Evolutionary conservation across 2,113 vertebrate species (phyloP).

Genomic region (Lepisosteus oculatus): DNA sequence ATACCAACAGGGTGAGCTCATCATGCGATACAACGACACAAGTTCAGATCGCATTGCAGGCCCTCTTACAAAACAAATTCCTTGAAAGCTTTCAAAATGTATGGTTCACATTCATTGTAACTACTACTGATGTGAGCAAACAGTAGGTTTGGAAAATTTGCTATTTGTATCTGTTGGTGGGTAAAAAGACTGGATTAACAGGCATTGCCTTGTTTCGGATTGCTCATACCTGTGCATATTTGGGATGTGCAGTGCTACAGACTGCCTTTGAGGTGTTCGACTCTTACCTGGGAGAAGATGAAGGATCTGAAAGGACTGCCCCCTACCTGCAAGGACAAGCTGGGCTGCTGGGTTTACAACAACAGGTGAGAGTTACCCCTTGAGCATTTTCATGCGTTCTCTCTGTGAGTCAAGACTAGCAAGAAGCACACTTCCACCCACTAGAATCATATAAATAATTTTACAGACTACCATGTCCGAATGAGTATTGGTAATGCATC

Average conservation of each 20-base stretch:
- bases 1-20: constrained; percentile 84
- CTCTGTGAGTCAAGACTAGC: neutral
- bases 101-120: too few relatives aligned
- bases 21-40: neutral
- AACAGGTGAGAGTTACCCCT: constrained; percentile 75
- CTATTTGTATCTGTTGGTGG: too few relatives aligned
- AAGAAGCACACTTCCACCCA: too few relatives aligned
- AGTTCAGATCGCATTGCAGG: too few relatives aligned
- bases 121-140: too few relatives aligned
- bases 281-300: constrained; percentile 86
- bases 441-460: too few relatives aligned
- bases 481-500: too few relatives aligned
- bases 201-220: neutral
- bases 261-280: constrained; percentile 72
- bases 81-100: too few relatives aligned
- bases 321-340: constrained; percentile 92
- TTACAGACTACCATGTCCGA: too few relatives aligned
- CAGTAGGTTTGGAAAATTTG: too few relatives aligned
- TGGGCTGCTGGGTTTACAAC: constrained; percentile 91
- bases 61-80: too few relatives aligned
- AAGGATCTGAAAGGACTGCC: constrained; percentile 80
- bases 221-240: neutral
- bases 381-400: neutral
- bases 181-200: too few relatives aligned
- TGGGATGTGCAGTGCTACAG: constrained; percentile 79